Percentiles rank a stretch among this genome's conserved stretches.
These are phyloP conservation scores for Junco hyemalis DNA, from an alignment of 2,113 vertebrate species.

Conservation along the genomic window DNA sequence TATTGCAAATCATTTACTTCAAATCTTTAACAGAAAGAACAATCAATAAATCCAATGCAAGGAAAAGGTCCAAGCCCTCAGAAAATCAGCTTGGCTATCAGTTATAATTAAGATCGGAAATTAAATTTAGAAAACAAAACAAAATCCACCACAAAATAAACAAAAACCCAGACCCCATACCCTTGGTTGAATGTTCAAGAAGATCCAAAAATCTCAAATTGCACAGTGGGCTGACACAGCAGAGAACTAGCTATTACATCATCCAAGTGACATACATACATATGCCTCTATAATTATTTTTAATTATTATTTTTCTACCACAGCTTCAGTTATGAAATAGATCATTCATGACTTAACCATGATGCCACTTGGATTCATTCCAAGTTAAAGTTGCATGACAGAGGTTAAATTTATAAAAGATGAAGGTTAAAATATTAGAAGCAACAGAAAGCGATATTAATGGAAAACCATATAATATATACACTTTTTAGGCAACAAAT, in stretches of 20 bases:
- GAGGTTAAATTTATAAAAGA: background rate
- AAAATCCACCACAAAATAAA: background rate
- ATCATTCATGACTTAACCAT: background rate
- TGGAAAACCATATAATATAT: background rate
- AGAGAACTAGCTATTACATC: background rate
- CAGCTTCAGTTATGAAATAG: background rate
- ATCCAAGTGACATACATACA: background rate
- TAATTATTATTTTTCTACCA: background rate
- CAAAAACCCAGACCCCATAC: accelerated
- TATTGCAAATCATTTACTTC: background rate
- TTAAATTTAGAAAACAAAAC: background rate
- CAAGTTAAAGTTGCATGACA: background rate
- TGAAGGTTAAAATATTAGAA: background rate
- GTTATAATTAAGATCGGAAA: background rate
- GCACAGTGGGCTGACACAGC: background rate
- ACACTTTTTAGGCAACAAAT: background rate
- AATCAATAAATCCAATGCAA: background rate
- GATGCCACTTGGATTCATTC: background rate
- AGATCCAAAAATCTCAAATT: background rate
- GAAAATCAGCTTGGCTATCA: background rate
- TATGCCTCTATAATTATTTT: background rate
- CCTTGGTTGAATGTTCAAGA: background rate
- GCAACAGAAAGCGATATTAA: background rate
- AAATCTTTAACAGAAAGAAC: background rate
- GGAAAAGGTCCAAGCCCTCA: background rate